Percentiles rank a stretch among this genome's conserved stretches.
Evolutionary conservation across 2,113 vertebrate species (phyloP).

Genomic region (Oncorhynchus nerka): DNA sequence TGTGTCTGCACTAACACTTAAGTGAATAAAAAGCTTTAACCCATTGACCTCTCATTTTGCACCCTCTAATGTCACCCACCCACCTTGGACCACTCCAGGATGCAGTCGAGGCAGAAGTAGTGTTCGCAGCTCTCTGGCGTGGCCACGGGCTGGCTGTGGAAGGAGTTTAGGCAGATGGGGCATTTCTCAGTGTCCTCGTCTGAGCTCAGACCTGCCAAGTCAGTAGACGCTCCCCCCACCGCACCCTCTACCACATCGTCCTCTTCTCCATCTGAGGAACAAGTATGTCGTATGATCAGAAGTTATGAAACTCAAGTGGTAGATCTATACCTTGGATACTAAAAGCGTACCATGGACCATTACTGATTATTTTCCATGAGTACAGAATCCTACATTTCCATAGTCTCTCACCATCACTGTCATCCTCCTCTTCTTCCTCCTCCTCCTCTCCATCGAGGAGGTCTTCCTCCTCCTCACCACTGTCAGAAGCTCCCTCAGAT

Average conservation of each 20-base stretch:
- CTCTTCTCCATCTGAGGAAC: constrained; percentile 23
- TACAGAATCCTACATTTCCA: background rate
- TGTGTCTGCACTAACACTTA: too few relatives aligned
- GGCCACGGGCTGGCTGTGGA: constrained; percentile 88
- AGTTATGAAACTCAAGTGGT: too few relatives aligned
- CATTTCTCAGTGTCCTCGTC: constrained; percentile 91
- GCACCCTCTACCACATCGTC: constrained; percentile 59
- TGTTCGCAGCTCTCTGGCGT: constrained; percentile 92
- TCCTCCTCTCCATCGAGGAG: constrained; percentile 61
- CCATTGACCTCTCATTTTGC: too few relatives aligned
- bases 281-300: too few relatives aligned
- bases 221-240: constrained; percentile 31
- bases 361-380: too few relatives aligned
- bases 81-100: constrained; percentile 94
- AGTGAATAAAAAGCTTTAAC: too few relatives aligned
- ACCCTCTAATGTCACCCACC: constrained; percentile 30
- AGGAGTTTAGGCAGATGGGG: constrained; percentile 92
- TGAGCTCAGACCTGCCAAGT: constrained; percentile 66
- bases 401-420: constrained; percentile 72
- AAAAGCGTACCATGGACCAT: background rate
- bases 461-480: constrained; percentile 64
- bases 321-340: too few relatives aligned
- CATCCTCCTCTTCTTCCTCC: constrained; percentile 75
- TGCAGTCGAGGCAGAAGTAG: constrained; percentile 97
- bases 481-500: constrained; percentile 71